Percentiles rank a stretch among this genome's conserved stretches.
These are phyloP conservation scores for Addax nasomaculatus DNA, from an alignment of 2,113 vertebrate species.

Conservation along the genomic window DNA sequence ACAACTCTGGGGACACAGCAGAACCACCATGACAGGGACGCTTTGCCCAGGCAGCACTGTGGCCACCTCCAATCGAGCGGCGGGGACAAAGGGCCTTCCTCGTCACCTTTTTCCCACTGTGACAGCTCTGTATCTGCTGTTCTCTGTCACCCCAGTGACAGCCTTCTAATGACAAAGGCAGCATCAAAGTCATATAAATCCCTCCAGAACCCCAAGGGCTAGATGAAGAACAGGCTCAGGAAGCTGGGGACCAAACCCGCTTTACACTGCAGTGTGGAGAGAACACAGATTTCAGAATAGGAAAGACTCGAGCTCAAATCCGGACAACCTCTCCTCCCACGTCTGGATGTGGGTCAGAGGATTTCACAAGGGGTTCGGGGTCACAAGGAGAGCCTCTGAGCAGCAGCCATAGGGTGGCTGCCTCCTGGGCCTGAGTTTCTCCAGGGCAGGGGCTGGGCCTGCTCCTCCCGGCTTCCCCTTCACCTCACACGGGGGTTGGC, in stretches of 20 bases:
- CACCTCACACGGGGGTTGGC: not conserved
- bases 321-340: no score
- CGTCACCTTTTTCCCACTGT: not conserved
- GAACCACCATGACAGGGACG: rapidly evolving
- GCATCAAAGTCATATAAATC: slow-evolving; percentile 19
- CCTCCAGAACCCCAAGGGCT: not conserved
- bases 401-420: not conserved
- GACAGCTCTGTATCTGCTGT: slow-evolving; percentile 19
- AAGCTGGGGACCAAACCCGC: not conserved
- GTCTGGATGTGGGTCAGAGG: no score
- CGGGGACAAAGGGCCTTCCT: not conserved
- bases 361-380: no score
- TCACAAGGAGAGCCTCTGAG: not conserved
- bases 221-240: not conserved
- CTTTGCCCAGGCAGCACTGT: not conserved
- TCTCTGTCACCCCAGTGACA: slow-evolving; percentile 57
- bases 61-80: not conserved
- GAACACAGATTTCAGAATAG: not conserved
- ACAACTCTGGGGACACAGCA: not conserved
- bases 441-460: not conserved
- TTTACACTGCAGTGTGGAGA: not conserved
- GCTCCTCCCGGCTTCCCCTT: not conserved
- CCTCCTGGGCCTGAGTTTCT: not conserved
- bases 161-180: slow-evolving; percentile 29
- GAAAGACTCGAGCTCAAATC: no score